Evolutionary conservation across 2,888 invertebrate species (phyloP).

Genomic region (Pinctada fucata): DNA sequence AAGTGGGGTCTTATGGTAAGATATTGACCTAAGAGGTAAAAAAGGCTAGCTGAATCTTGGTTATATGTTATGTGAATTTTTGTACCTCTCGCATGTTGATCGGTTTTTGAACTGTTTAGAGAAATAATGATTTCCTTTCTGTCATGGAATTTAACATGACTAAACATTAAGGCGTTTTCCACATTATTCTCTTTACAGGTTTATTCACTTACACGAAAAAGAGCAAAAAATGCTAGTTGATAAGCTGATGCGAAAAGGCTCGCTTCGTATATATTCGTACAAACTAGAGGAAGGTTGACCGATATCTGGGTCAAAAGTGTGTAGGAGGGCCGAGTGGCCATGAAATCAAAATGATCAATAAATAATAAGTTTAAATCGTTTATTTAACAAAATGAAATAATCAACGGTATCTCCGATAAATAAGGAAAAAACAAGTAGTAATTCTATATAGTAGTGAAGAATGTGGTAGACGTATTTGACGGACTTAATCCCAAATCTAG

Average conservation of each 20-base stretch:
- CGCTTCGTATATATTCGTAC: background rate
- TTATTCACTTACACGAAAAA: conserved; percentile 9
- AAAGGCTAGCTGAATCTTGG: background rate
- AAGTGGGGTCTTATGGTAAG: background rate
- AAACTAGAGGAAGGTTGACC: no score
- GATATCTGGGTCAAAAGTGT: no score
- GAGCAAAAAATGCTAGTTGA: background rate
- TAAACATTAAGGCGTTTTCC: background rate
- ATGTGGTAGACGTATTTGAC: no score
- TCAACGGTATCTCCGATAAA: no score
- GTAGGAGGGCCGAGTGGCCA: no score
- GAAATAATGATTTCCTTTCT: background rate
- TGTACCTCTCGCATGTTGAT: background rate
- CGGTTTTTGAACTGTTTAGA: background rate
- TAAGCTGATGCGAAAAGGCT: background rate
- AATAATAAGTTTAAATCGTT: no score
- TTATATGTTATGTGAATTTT: background rate
- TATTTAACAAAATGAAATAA: no score
- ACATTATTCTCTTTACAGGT: background rate
- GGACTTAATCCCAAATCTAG: no score
- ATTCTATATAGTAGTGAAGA: no score
- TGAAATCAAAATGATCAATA: no score
- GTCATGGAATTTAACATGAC: background rate
- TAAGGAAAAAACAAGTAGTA: no score
- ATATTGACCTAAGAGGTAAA: background rate